These are phyloP conservation scores for Dipus sagitta DNA, from an alignment of 2,797 vertebrate species.

Conservation along the genomic window DNA sequence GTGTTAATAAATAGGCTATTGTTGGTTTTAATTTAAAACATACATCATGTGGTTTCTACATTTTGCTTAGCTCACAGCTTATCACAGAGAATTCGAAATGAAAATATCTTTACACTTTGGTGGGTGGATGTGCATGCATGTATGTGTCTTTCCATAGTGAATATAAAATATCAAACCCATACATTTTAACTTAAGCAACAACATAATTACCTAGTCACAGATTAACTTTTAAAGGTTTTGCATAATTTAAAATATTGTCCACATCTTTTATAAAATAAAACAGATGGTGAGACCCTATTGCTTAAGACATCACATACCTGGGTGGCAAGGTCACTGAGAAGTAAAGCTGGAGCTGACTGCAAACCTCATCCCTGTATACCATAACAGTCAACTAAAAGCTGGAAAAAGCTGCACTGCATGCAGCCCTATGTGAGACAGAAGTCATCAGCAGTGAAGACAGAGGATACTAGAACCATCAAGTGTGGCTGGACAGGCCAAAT, in stretches of 20 bases:
- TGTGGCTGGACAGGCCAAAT: no score
- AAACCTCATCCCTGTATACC: no score
- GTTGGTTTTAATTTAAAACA: conserved; percentile 67
- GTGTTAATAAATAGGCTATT: conserved; percentile 54
- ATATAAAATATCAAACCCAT: neutral
- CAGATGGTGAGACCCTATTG: no score
- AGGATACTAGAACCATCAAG: no score
- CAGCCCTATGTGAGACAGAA: no score
- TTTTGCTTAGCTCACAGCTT: neutral
- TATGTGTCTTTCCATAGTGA: neutral
- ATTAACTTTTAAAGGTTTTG: neutral
- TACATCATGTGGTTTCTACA: neutral
- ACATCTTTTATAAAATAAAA: neutral
- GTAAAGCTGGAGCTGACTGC: no score
- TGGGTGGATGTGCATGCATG: neutral
- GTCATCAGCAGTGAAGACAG: no score
- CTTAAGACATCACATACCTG: no score
- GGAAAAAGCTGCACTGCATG: no score
- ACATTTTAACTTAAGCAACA: neutral
- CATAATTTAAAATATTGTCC: neutral
- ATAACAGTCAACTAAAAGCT: no score
- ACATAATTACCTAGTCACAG: neutral
- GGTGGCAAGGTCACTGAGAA: no score
- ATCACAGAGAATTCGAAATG: neutral
- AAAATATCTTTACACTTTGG: neutral